phyloP scores from a whole-genome alignment of 2,888 invertebrate species.

The Rhingia campestris region DNA sequence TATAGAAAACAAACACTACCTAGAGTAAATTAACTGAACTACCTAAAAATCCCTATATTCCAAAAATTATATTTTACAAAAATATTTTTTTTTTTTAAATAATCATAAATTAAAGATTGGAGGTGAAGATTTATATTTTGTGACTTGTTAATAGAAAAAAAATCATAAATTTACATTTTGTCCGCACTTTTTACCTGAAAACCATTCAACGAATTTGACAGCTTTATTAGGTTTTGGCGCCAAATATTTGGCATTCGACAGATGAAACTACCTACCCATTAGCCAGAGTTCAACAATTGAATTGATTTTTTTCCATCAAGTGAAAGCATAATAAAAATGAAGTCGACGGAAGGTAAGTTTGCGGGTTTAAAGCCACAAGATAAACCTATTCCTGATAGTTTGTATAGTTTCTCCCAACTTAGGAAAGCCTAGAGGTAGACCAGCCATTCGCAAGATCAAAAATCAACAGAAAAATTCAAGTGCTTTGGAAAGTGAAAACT shows the following conservation, averaged over 20 bases:
- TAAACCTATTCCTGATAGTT: constrained; percentile 26
- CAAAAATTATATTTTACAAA: too few species aligned
- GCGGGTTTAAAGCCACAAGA: constrained; percentile 8
- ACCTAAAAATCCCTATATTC: not conserved
- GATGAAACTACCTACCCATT: constrained; percentile 45
- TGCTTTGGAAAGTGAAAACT: constrained; percentile 58
- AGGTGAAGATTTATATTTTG: too few species aligned
- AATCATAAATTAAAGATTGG: too few species aligned
- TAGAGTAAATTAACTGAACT: not conserved
- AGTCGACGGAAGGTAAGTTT: constrained; percentile 58
- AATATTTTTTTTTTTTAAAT: too few species aligned
- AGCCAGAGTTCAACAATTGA: constrained; percentile 37
- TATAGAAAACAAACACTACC: constrained; percentile 12
- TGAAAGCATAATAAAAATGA: constrained; percentile 46
- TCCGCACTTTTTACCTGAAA: constrained; percentile 6
- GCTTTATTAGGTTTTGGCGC: constrained; percentile 59
- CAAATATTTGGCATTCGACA: constrained; percentile 66
- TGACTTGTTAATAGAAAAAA: not conserved
- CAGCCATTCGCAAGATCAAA: constrained; percentile 18
- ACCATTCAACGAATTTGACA: constrained; percentile 41
- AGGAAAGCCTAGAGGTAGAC: constrained; percentile 52
- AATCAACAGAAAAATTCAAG: constrained; percentile 24
- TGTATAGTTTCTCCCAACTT: constrained; percentile 9
- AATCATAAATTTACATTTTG: not conserved
- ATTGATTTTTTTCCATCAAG: constrained; percentile 44